Conservation (phyloP, 2,888 invertebrate genomes). For the Venusia cambrica region DNA sequence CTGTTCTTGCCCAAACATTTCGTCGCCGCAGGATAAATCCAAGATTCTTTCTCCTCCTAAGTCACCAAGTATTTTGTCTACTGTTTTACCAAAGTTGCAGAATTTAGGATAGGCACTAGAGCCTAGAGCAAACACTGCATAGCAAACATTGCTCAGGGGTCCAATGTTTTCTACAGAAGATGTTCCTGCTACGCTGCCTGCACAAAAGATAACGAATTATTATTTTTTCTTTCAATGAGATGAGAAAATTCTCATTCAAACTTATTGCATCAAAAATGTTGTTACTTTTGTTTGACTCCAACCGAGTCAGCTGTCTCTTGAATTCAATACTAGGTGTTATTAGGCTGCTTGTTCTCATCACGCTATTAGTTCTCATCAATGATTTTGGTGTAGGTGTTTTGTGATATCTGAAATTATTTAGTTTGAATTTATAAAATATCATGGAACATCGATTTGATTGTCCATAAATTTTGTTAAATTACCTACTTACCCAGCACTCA, state of each 20-base stretch:
- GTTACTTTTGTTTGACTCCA: conserved; percentile 72
- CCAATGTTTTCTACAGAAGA: conserved; percentile 88
- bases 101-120: conserved; percentile 98
- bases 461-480: too few species aligned
- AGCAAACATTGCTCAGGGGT: conserved; percentile 93
- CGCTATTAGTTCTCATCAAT: conserved; percentile 92
- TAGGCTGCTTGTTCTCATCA: conserved; percentile 92
- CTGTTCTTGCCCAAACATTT: conserved; percentile 97
- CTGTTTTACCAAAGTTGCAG: conserved; percentile 95
- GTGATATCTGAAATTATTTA: conserved; percentile 64
- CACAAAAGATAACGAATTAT: conserved; percentile 8
- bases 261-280: too few species aligned
- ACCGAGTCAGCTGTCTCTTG: conserved; percentile 84
- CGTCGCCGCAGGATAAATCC: conserved; percentile 92
- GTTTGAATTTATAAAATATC: not conserved
- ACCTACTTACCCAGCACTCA: conserved; percentile 38
- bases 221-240: not conserved
- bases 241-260: too few species aligned
- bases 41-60: conserved; percentile 93
- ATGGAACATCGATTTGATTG: too few species aligned
- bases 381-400: conserved; percentile 91
- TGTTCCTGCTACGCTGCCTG: conserved; percentile 87
- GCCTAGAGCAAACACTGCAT: conserved; percentile 95
- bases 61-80: conserved; percentile 93
- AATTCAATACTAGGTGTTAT: conserved; percentile 57